Percentiles rank a stretch among this genome's conserved stretches.
phyloP scores from a whole-genome alignment of 2,888 invertebrate genomes.

The Agrenia bidenticulata region DNA sequence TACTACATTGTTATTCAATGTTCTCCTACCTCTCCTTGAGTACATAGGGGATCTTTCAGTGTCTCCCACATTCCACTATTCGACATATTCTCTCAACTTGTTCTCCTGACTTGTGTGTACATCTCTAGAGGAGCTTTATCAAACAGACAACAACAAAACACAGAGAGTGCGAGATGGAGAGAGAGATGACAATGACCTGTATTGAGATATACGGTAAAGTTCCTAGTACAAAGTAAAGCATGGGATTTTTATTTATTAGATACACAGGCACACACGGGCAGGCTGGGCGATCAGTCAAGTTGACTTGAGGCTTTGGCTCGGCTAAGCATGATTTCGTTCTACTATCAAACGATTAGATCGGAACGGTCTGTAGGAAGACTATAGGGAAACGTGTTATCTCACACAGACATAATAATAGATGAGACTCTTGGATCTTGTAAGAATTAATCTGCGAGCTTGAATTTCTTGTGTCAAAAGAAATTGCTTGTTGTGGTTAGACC shows the following conservation, averaged over 20 bases:
- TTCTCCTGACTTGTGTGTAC: no score
- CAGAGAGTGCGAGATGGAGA: not conserved
- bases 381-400: no score
- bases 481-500: slow-evolving; percentile 6
- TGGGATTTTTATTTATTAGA: slow-evolving; percentile 15
- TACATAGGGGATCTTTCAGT: no score
- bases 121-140: no score
- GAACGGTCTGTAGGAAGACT: no score
- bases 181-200: slow-evolving; percentile 18
- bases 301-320: not conserved
- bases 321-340: no score
- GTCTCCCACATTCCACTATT: no score
- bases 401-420: not conserved
- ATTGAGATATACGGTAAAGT: not conserved
- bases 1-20: no score
- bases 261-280: slow-evolving; percentile 4
- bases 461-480: slow-evolving; percentile 9
- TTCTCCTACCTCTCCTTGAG: no score
- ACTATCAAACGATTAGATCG: no score
- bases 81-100: no score
- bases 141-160: not conserved
- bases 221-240: not conserved
- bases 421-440: not conserved
- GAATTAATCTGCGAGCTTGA: slow-evolving; percentile 8
- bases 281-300: slow-evolving; percentile 8